Base-by-base conservation (phyloP, 2,113 vertebrate species). In the Leptobrachium leishanense region DNA sequence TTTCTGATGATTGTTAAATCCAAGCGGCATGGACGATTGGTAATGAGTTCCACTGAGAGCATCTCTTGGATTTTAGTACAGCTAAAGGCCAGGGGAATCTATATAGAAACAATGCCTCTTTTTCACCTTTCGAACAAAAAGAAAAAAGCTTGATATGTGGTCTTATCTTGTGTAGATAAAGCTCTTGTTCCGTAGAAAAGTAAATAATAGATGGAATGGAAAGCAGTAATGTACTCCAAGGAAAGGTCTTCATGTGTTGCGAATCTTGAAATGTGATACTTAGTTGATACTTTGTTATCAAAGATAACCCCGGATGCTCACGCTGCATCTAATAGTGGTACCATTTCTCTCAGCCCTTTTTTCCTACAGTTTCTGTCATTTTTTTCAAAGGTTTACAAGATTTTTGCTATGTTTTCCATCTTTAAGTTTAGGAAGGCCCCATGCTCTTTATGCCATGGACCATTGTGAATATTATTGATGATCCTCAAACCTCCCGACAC, bases 31-130 rank as follows among this genome's bases (percentile, higher is more conserved):
- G n/a, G 46, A 42, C 12, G 46, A 76, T 76, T 76, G 15, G 46
- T 75, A 75, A 75, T 76, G 31, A 76, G 74, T 67, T 76, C 74
- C 74, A 67, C 50, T 4, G 74, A 76, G 74, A 76, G 53, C 44
- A 68, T 68, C 46, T 43, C 3, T 20, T 11, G 66, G 6, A 55
- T 71, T 71, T 71, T 12, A 9, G 69, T 15, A 76, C 46, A 54
- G 40, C 40, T n/a, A 53, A 15, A 55, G 65, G 46, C 74, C 63
- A 11, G 31, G 46, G 62, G 43, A 67, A 42, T 39, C 64, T 41
- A 10, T 31, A 42, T 3, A 39, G 15, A 50, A 2, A 11, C 55
- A 59, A 50, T 50, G 55, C 10, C 10, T 59, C 68, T 39, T 71
- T 75, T 46, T 75, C 74, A 67, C 74, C 44, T n/a, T 53, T 31